Percentiles rank a stretch among this genome's conserved stretches.
These are phyloP conservation scores for Dolichotis patagonum DNA, from an alignment of 2,113 vertebrate genomes.

Conservation along the genomic window DNA sequence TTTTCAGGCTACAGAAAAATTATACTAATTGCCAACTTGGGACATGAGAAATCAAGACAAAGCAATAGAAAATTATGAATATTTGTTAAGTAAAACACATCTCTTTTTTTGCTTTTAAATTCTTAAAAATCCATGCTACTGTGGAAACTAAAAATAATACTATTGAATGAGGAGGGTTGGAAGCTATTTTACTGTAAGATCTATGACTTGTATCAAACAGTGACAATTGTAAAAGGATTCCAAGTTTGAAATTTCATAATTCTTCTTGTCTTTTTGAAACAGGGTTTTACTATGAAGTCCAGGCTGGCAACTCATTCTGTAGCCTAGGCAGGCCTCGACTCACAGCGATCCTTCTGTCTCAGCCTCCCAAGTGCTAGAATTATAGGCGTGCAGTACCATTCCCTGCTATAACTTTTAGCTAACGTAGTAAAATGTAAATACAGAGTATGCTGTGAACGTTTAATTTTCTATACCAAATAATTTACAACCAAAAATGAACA, in stretches of 20 bases:
- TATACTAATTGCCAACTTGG: background rate
- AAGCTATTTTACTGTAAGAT: background rate
- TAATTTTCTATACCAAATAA: background rate
- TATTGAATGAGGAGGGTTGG: background rate
- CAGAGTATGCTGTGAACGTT: background rate
- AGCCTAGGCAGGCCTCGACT: too few species aligned
- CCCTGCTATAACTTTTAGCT: background rate
- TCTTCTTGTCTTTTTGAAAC: background rate
- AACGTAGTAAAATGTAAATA: background rate
- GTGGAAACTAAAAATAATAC: background rate
- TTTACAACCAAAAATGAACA: background rate
- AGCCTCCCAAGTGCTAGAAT: too few species aligned
- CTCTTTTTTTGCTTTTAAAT: background rate
- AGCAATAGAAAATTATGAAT: background rate
- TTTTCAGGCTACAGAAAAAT: background rate
- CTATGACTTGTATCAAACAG: background rate
- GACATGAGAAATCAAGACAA: background rate
- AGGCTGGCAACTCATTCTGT: too few species aligned
- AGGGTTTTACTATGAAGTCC: too few species aligned
- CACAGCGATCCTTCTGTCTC: too few species aligned
- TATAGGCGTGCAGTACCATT: too few species aligned
- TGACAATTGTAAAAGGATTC: background rate
- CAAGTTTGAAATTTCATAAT: background rate
- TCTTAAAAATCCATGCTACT: background rate
- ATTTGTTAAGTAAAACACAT: background rate